Percentiles rank a stretch among this genome's conserved stretches.
Conservation (phyloP, 2,888 invertebrate species). For the Caradrina clavipalpis region DNA sequence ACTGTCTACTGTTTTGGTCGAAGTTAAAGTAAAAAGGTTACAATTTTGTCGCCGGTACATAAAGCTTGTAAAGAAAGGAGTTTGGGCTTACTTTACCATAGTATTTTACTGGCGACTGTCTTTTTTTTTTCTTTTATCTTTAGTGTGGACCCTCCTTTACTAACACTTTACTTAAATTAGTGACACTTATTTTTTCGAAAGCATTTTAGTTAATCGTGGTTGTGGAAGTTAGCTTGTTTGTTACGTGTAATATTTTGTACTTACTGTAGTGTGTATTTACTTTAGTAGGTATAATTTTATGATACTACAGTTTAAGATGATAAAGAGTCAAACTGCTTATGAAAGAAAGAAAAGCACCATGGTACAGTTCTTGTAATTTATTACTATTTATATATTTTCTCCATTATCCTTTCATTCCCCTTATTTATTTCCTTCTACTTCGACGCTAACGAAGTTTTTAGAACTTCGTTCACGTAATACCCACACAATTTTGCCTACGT, state of each 20-base stretch:
- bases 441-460: background rate
- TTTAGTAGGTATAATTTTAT: no score
- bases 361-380: no score
- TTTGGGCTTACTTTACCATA: constrained; percentile 5
- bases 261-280: no score
- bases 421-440: background rate
- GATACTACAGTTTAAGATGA: no score
- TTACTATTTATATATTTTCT: no score
- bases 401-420: no score
- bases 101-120: constrained; percentile 25
- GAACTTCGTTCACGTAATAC: background rate
- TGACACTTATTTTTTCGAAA: constrained; percentile 8
- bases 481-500: background rate
- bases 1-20: constrained; percentile 23
- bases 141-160: constrained; percentile 1
- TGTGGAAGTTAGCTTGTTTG: background rate
- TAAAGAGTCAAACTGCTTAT: no score
- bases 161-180: constrained; percentile 8
- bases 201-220: background rate
- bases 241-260: background rate
- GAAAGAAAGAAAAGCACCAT: no score
- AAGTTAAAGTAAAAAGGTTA: constrained; percentile 50
- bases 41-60: constrained; percentile 41
- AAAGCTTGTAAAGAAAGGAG: constrained; percentile 38
- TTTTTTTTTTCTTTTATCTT: constrained; percentile 23